Evolutionary conservation across 1,140 invertebrate species (phyloP).

Genomic region (Pygmarrhopalites habei): DNA sequence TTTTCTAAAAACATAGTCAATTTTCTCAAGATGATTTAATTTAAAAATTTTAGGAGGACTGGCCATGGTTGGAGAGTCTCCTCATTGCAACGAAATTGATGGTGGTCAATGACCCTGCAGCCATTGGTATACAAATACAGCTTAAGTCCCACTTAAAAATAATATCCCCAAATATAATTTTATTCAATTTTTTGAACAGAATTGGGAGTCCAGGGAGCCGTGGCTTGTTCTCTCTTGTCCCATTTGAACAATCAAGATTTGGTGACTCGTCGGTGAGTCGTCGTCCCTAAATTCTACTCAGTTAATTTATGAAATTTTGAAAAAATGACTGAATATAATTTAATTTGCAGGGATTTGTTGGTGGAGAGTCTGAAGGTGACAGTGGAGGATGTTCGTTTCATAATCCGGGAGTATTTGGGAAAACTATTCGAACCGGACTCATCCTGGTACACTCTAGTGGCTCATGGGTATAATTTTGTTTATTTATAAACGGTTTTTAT

Average conservation of each 20-base stretch:
- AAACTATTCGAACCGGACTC: slow-evolving; percentile 54
- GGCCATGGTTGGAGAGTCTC: slow-evolving; percentile 31
- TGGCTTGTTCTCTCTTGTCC: slow-evolving; percentile 19
- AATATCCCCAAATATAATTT: too few relatives aligned
- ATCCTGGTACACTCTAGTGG: slow-evolving; percentile 44
- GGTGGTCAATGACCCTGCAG: slow-evolving; percentile 36
- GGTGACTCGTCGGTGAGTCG: slow-evolving; percentile 19
- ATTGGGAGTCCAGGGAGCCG: slow-evolving; percentile 29
- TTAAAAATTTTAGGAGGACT: slow-evolving; percentile 24
- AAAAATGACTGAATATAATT: neutral
- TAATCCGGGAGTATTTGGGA: slow-evolving; percentile 62
- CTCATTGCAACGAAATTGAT: slow-evolving; percentile 35
- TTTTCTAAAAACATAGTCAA: neutral
- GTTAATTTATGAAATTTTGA: too few relatives aligned
- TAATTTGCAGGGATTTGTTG: slow-evolving; percentile 52
- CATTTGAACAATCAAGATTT: slow-evolving; percentile 21
- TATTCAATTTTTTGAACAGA: too few relatives aligned
- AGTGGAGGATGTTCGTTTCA: slow-evolving; percentile 54
- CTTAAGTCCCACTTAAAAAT: too few relatives aligned
- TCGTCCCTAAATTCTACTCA: neutral
- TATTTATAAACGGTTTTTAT: too few relatives aligned
- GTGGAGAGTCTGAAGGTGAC: slow-evolving; percentile 60
- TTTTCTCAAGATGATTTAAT: neutral
- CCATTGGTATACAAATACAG: too few relatives aligned
- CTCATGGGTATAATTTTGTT: slow-evolving; percentile 4